These are phyloP conservation scores for Dryadula phaetusa DNA, from an alignment of 2,888 invertebrate species.

Conservation along the genomic window DNA sequence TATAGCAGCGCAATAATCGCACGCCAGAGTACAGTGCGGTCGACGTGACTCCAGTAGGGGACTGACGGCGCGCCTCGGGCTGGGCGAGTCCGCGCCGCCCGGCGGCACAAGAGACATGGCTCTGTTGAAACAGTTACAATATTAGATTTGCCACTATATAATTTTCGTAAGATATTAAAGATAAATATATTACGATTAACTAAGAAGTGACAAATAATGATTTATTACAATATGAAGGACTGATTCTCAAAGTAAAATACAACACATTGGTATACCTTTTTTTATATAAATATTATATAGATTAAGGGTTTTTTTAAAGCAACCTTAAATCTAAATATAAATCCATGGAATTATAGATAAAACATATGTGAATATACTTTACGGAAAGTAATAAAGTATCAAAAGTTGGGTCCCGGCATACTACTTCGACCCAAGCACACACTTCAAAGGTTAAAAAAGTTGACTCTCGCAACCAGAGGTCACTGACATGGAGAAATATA, in stretches of 20 bases:
- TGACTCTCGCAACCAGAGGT: no score
- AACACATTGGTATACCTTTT: no score
- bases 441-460: no score
- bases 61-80: constrained; percentile 87
- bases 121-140: constrained; percentile 54
- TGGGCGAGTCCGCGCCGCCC: constrained; percentile 83
- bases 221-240: background rate
- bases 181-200: background rate
- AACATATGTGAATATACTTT: background rate
- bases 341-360: background rate
- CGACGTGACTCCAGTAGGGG: constrained; percentile 88
- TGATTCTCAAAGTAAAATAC: background rate
- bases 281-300: no score
- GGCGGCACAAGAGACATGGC: constrained; percentile 85
- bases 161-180: background rate
- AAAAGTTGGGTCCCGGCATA: no score
- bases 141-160: background rate
- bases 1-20: constrained; percentile 88
- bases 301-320: no score
- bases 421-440: no score
- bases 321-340: no score
- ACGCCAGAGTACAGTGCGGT: constrained; percentile 89
- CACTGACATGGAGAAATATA: no score
- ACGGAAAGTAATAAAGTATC: background rate
- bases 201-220: background rate